These are phyloP conservation scores for Eugnorisma glareosa DNA, from an alignment of 2,888 invertebrate genomes.

Conservation along the genomic window DNA sequence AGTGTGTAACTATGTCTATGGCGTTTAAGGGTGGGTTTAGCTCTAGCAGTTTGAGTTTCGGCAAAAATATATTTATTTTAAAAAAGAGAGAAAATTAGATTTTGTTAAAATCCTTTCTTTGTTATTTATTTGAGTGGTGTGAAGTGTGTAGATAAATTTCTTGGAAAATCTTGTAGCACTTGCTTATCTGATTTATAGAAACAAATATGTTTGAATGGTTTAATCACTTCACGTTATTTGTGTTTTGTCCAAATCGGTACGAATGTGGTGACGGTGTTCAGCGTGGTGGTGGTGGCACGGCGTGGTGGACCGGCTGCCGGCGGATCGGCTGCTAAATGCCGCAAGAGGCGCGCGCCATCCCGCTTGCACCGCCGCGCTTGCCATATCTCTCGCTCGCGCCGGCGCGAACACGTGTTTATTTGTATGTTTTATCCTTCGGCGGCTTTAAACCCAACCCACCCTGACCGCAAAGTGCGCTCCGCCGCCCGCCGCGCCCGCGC, in stretches of 20 bases:
- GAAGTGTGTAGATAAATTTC: not conserved
- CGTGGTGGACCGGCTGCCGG: slow-evolving; percentile 73
- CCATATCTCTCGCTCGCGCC: slow-evolving; percentile 90
- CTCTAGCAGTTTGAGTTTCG: not conserved
- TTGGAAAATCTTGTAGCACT: slow-evolving; percentile 21
- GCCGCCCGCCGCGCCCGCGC: slow-evolving; percentile 91
- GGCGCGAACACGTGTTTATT: slow-evolving; percentile 92
- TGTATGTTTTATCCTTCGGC: slow-evolving; percentile 92
- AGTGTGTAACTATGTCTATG: not conserved
- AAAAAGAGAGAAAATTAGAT: not conserved
- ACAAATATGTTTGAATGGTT: not conserved
- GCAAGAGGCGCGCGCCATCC: slow-evolving; percentile 85
- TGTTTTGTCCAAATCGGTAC: not conserved
- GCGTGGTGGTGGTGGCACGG: slow-evolving; percentile 47
- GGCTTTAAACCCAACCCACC: slow-evolving; percentile 93
- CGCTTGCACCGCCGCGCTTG: slow-evolving; percentile 82
- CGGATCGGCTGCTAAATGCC: slow-evolving; percentile 88
- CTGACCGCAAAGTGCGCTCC: slow-evolving; percentile 92
- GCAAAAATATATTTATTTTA: not conserved
- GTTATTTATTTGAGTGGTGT: not conserved
- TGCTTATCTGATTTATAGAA: slow-evolving; percentile 4
- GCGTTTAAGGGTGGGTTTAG: slow-evolving; percentile 5
- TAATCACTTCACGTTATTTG: slow-evolving; percentile 42
- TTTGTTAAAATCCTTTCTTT: not conserved
- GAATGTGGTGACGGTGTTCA: slow-evolving; percentile 41